A percentile compares a stretch with the other conserved stretches of the same genome.
phyloP scores from a whole-genome alignment of 2,113 vertebrate genomes.

The Microcebus ravelobensis region DNA sequence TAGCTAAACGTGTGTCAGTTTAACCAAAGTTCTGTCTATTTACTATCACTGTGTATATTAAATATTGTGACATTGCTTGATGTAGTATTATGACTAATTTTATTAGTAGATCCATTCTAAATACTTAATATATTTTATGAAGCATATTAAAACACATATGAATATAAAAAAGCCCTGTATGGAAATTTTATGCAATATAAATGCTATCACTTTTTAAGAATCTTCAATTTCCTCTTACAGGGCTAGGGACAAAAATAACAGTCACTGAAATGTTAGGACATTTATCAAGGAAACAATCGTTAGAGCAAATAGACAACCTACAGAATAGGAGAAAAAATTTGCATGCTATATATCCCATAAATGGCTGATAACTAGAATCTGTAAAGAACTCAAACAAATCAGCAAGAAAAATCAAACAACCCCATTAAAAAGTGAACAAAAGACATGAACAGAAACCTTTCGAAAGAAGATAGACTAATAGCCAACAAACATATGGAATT shows the following conservation, averaged over 20 bases:
- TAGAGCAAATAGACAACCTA: too few relatives aligned
- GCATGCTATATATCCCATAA: too few relatives aligned
- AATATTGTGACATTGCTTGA: background rate
- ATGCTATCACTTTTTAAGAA: slow-evolving; percentile 17
- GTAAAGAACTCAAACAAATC: too few relatives aligned
- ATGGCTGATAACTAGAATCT: too few relatives aligned
- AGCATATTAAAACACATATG: background rate
- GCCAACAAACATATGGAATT: too few relatives aligned
- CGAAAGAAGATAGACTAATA: too few relatives aligned
- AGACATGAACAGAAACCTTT: too few relatives aligned
- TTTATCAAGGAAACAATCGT: background rate
- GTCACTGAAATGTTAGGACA: background rate
- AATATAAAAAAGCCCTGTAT: background rate
- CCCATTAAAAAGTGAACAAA: too few relatives aligned
- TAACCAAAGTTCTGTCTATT: background rate
- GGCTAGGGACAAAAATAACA: background rate
- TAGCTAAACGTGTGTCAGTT: background rate
- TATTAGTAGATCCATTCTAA: slow-evolving; percentile 21
- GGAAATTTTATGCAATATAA: slow-evolving; percentile 24
- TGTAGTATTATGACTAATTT: slow-evolving; percentile 23
- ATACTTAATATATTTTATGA: slow-evolving; percentile 44
- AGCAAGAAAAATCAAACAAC: too few relatives aligned
- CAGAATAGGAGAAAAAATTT: too few relatives aligned
- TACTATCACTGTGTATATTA: background rate
- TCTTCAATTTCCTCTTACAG: slow-evolving; percentile 41